Base-by-base conservation (phyloP, 2,888 invertebrate species). In the Epistrophella euchroma region DNA sequence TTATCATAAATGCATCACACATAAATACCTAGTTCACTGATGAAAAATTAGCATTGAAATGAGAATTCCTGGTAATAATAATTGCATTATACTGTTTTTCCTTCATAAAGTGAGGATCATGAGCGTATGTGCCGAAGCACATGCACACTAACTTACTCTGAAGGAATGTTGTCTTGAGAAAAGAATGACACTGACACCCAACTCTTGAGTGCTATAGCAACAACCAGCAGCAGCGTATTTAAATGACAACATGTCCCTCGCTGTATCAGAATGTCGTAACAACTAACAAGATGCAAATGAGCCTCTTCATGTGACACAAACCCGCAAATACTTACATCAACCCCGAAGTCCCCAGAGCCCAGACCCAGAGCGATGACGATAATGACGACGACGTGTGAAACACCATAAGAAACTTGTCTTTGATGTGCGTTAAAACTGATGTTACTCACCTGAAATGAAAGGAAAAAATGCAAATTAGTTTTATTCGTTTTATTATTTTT, bases 391-490 rank as follows among this genome's bases (percentile, higher is more conserved):
- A 52, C 74, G 62, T 40, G 58, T 66, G 64, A 84, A 75, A 66
- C 80, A 76, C 75, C 72, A 71, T 81, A 81, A 62, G 28, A 60
- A 45, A 60, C 17, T 2, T 66, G 68, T 22, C 56, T 55, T 52
- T 45, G 58, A 58, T 55, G 71, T 50, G 86, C 77, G 86, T 55
- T 66, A 71, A 78, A 86, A 74, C 43, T 70, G 77, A 47, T 74
- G 86, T 86, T 86, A 86, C 86, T 86, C 77, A 86, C 86, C 86
- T 86, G 86, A 82, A 86, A 81, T 28, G 85, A 77, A 32, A 86
- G 56, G 25, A 62, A 75, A 56, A 58, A 78, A 86, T 86, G 86
- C 82, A 86, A 86, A 86, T 86, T 74, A 86, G 76, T 66, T 43
- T 79, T 70, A 68, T 64, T 40, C 37, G 9, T 22, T 22, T 56